Conservation (phyloP, 2,888 invertebrate species). For the Camptogramma bilineatum region DNA sequence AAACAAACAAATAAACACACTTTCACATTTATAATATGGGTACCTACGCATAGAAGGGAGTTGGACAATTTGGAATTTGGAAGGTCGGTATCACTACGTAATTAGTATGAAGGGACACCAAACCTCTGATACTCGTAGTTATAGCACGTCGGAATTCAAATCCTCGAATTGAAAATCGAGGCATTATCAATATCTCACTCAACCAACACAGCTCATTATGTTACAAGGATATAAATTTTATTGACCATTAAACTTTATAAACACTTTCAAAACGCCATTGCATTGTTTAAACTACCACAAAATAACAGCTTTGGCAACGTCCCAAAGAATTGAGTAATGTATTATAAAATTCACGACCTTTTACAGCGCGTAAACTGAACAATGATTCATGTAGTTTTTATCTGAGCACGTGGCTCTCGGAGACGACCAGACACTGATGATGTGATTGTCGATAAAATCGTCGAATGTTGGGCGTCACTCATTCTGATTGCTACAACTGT, state of each 20-base stretch:
- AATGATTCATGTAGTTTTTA: constrained; percentile 36
- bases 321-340: constrained; percentile 29
- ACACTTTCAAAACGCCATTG: neutral
- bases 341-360: constrained; percentile 22
- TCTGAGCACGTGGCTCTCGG: constrained; percentile 40
- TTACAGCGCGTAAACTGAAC: constrained; percentile 34
- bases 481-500: constrained; percentile 1
- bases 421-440: constrained; percentile 34
- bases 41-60: no score
- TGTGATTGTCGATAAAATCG: constrained; percentile 18
- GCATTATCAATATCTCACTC: no score
- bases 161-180: no score
- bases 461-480: constrained; percentile 2
- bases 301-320: constrained; percentile 26
- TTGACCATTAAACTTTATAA: neutral
- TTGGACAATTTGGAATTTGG: no score
- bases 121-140: no score
- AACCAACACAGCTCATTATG: no score
- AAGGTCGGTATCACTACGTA: no score
- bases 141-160: no score
- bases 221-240: no score
- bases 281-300: constrained; percentile 4
- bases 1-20: no score
- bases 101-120: no score
- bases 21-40: no score